Evolutionary conservation across 2,113 vertebrate species (phyloP), one percentile per base, ranked within the genome.

Genomic region (Dendrocopos noguchii): DNA sequence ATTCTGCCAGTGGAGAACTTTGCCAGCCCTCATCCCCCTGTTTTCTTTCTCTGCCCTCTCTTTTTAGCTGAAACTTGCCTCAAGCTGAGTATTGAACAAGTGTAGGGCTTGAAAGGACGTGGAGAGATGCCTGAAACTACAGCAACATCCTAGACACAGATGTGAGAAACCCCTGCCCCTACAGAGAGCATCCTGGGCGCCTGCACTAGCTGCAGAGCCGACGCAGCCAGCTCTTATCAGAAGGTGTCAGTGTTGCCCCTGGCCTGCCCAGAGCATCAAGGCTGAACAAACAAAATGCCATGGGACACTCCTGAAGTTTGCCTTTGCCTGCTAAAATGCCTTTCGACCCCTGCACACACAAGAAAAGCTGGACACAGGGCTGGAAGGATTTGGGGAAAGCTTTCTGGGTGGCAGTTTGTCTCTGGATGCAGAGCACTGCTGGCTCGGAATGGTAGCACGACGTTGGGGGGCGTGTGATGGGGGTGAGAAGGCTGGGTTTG

Each of bases 201-300:
- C 39, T 12, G 42, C 59, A 64, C 24, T 2, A 60, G 46, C 47
- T 36, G 72, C 63, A 73, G 28, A 59, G 77, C 6, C 63, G 56
- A 81, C 70, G 76, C 87, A 52, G 19, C 9, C 31, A 13, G 2
- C 34, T 88, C 60, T 63, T 55, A 91, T 92, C 95, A 95, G 84
- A 88, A 92, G 87, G 53, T 91, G 91, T 96, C 87, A 93, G 71
- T 89, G 73, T 89, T 93, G 88, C 56, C 88, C 34, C 72, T 95
- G 84, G 71, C 66, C 93, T 82, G 60, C 36, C 28, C 33, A 29
- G 64, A 28, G 39, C 60, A 76, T 24, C 64, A 55, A 59, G 20
- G 55, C 64, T 76, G 83, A 90, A 34, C 31, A 46, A 80, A 66
- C 3, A 5, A 60, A 86, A 92, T 25, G 25, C 66, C 34, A 14